Percentiles rank a stretch among this genome's conserved stretches.
Evolutionary conservation across 2,113 vertebrate genomes (phyloP).

Genomic region (Myocastor coypus): DNA sequence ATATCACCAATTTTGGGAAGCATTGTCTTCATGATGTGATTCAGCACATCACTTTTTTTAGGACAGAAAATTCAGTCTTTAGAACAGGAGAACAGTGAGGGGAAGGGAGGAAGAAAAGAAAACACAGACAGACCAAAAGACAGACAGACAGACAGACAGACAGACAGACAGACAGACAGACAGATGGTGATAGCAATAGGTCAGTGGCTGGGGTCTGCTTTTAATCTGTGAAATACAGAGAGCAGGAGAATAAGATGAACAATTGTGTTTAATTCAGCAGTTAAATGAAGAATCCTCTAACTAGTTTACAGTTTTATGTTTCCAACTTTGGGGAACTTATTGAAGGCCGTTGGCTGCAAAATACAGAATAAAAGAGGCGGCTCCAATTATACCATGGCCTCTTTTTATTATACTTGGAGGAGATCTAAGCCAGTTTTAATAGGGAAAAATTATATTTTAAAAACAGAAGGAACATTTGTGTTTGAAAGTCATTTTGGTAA

Average conservation of each 20-base stretch:
- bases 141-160: background rate
- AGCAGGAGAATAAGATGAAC: background rate
- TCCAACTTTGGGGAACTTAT: constrained; percentile 50
- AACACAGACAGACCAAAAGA: background rate
- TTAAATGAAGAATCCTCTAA: constrained; percentile 45
- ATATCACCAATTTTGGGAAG: background rate
- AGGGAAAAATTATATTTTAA: constrained; percentile 70
- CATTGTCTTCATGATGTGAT: background rate
- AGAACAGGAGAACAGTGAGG: background rate
- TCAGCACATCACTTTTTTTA: background rate
- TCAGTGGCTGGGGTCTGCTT: background rate
- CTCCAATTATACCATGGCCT: constrained; percentile 58
- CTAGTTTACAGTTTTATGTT: constrained; percentile 47
- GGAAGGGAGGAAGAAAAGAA: background rate
- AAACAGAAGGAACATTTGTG: constrained; percentile 67
- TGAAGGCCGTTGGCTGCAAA: constrained; percentile 62
- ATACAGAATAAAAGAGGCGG: constrained; percentile 66
- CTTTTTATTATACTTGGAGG: constrained; percentile 44
- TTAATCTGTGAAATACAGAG: background rate
- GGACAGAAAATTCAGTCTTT: background rate
- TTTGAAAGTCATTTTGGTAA: constrained; percentile 70
- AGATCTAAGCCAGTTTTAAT: constrained; percentile 66
- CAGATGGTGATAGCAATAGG: no score
- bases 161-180: background rate
- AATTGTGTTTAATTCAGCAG: constrained; percentile 16